A percentile compares a stretch with the other conserved stretches of the same genome.
Conservation (phyloP, 2,888 invertebrate species). For the Caenorhabditis sp. region DNA sequence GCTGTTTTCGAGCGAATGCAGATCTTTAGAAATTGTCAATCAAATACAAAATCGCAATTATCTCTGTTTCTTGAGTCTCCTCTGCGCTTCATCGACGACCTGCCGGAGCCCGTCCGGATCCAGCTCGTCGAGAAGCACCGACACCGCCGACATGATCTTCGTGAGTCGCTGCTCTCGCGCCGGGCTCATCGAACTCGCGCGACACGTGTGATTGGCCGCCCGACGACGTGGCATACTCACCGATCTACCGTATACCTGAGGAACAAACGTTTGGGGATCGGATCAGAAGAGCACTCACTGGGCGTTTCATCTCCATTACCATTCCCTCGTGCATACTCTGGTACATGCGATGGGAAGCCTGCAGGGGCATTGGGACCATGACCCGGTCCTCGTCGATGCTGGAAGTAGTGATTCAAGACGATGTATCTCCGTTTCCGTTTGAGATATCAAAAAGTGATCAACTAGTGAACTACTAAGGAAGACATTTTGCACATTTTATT, state of each 20-base stretch:
- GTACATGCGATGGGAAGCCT: slow-evolving; percentile 54
- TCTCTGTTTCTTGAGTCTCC: slow-evolving; percentile 71
- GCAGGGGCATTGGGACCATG: slow-evolving; percentile 44
- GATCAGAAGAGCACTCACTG: too few relatives aligned
- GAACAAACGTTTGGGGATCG: too few relatives aligned
- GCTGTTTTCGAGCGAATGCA: too few relatives aligned
- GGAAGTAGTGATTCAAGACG: too few relatives aligned
- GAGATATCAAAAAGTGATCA: too few relatives aligned
- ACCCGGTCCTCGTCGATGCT: slow-evolving; percentile 61
- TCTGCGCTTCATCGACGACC: slow-evolving; percentile 72
- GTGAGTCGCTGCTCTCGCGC: slow-evolving; percentile 68
- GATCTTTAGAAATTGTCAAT: too few relatives aligned
- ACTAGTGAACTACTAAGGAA: too few relatives aligned
- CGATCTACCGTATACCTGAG: slow-evolving; percentile 47
- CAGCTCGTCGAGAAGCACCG: slow-evolving; percentile 71
- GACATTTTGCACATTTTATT: too few relatives aligned
- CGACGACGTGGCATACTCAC: slow-evolving; percentile 59
- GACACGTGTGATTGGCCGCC: slow-evolving; percentile 6
- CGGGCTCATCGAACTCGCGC: slow-evolving; percentile 64
- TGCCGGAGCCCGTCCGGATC: slow-evolving; percentile 65
- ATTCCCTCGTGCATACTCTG: slow-evolving; percentile 60
- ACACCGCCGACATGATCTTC: slow-evolving; percentile 72
- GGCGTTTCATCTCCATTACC: slow-evolving; percentile 38
- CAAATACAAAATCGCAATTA: slow-evolving; percentile 24
- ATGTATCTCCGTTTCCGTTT: too few relatives aligned